Percentiles rank a stretch among this genome's conserved stretches.
Conservation (phyloP, 2,797 vertebrate genomes). For the Malacoraja senta region DNA sequence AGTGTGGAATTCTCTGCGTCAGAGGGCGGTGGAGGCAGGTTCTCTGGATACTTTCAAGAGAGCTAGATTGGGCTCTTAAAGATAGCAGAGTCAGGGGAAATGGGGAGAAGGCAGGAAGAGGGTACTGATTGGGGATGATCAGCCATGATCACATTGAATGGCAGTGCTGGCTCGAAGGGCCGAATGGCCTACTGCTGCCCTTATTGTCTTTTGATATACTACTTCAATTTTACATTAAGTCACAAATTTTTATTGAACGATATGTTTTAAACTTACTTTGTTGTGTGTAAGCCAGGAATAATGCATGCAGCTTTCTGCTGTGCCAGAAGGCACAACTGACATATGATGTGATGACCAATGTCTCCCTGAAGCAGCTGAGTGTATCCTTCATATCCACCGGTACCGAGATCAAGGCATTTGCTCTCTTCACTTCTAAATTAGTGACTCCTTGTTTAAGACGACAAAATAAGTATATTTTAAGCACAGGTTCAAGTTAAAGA, state of each 20-base stretch:
- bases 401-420: slow-evolving; percentile 66
- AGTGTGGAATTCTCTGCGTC: too few species aligned
- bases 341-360: slow-evolving; percentile 61
- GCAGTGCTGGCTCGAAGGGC: too few species aligned
- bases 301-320: slow-evolving; percentile 69
- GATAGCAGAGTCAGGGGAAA: too few species aligned
- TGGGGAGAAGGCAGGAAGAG: too few species aligned
- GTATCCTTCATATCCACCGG: slow-evolving; percentile 78
- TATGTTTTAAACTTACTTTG: slow-evolving; percentile 51
- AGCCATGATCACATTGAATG: too few species aligned
- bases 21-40: too few species aligned
- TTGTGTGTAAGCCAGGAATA: slow-evolving; percentile 74
- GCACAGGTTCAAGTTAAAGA: not conserved
- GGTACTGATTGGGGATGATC: too few species aligned
- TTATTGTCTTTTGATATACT: not conserved
- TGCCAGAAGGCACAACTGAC: slow-evolving; percentile 68
- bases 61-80: too few species aligned
- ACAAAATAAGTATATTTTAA: not conserved
- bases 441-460: not conserved
- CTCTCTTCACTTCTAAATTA: slow-evolving; percentile 55
- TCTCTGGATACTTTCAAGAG: too few species aligned
- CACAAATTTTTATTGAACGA: too few species aligned
- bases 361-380: slow-evolving; percentile 70
- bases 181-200: too few species aligned
- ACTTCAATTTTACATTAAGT: not conserved